Evolutionary conservation across 1,140 invertebrate genomes (phyloP).

Genomic region (Drosophila lacertosa): DNA sequence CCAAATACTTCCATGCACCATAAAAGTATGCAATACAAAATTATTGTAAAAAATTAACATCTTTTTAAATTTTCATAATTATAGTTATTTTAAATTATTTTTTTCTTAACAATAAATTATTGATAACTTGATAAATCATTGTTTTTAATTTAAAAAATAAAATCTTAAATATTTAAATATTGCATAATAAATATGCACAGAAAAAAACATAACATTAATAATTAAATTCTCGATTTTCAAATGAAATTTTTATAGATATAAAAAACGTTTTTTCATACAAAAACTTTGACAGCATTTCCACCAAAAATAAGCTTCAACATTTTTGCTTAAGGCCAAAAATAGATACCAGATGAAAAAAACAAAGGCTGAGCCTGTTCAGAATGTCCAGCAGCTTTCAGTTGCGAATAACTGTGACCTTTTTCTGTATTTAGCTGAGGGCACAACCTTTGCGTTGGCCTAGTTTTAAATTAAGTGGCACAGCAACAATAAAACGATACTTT

Average conservation of each 20-base stretch:
- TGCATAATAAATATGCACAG: no score
- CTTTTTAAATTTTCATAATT: no score
- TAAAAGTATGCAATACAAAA: not conserved
- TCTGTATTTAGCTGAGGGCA: conserved; percentile 29
- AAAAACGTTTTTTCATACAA: not conserved
- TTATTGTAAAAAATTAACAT: not conserved
- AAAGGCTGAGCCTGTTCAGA: not conserved
- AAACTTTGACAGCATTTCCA: no score
- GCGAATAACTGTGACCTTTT: conserved; percentile 35
- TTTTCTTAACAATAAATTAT: no score
- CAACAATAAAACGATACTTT: conserved; percentile 54
- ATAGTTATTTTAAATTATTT: no score
- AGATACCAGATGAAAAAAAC: conserved; percentile 10
- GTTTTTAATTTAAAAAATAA: no score
- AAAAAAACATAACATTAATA: no score
- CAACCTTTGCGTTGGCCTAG: conserved; percentile 61
- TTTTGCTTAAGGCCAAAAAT: not conserved
- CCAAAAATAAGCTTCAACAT: conserved; percentile 1
- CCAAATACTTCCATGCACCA: no score
- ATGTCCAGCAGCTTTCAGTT: conserved; percentile 3
- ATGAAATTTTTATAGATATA: no score
- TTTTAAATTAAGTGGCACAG: conserved; percentile 63
- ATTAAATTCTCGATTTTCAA: no score
- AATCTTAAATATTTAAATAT: no score
- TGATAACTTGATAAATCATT: no score